phyloP scores from a whole-genome alignment of 2,797 vertebrate genomes.

The Acipenser ruthenus region DNA sequence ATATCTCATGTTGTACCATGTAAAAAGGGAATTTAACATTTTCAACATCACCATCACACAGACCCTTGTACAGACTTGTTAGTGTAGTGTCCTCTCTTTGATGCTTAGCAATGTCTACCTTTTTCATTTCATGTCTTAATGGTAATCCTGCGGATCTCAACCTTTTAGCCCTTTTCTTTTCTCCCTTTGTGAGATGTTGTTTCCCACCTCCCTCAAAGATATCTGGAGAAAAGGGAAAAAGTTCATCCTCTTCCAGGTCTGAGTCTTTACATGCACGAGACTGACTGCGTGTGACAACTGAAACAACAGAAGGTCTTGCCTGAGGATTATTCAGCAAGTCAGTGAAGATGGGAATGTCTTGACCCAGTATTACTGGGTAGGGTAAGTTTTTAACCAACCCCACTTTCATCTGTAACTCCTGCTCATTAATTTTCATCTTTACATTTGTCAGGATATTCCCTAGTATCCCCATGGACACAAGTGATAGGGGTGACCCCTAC shows the following conservation, averaged over 20 bases:
- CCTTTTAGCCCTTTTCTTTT: background rate
- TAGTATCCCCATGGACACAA: background rate
- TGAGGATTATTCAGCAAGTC: background rate
- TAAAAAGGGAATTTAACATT: background rate
- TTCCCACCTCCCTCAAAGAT: background rate
- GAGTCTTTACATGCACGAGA: background rate
- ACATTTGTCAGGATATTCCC: background rate
- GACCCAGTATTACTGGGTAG: background rate
- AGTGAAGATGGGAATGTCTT: background rate
- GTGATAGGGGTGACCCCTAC: background rate
- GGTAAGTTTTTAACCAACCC: background rate
- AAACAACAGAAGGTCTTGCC: background rate
- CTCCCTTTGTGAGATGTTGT: background rate
- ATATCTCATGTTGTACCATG: background rate
- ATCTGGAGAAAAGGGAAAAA: background rate
- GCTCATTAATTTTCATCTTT: background rate
- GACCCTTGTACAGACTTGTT: background rate
- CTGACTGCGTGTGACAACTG: background rate
- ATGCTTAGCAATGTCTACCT: background rate
- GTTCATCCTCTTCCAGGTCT: background rate
- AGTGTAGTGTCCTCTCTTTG: background rate
- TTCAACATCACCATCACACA: background rate
- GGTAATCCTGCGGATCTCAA: background rate
- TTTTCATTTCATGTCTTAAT: background rate
- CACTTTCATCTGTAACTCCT: background rate